Conservation (phyloP, 2,797 vertebrate species). For the Centroberyx gerrardi region DNA sequence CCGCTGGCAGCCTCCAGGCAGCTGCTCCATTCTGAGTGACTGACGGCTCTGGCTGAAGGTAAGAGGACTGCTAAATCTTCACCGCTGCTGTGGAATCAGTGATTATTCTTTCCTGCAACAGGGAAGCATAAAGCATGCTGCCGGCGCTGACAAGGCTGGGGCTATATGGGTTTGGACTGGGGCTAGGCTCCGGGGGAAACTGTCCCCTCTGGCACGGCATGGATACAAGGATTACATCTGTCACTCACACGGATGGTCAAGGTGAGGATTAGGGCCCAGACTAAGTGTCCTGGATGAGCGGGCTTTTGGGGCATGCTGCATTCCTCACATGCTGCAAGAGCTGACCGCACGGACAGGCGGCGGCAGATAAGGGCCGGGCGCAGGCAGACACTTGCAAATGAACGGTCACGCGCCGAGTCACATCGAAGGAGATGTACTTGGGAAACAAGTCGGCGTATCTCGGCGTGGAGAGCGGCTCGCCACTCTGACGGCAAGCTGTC, state of each 20-base stretch:
- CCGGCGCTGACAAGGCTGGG: conserved; percentile 38
- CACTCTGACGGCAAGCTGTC: neutral
- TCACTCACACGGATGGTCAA: conserved; percentile 55
- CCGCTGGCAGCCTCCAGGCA: conserved; percentile 48
- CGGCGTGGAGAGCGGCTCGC: neutral
- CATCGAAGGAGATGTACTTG: neutral
- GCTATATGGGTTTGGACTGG: conserved; percentile 11
- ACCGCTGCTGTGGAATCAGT: conserved; percentile 35
- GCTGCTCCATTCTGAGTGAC: conserved; percentile 62
- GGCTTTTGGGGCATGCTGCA: conserved; percentile 10
- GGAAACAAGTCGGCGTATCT: neutral
- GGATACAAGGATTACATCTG: conserved; percentile 36
- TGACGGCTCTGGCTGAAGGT: conserved; percentile 63
- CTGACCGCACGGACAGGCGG: conserved; percentile 14
- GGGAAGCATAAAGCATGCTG: conserved; percentile 48
- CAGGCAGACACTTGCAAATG: neutral
- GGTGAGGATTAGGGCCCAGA: conserved; percentile 61
- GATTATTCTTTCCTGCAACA: conserved; percentile 54
- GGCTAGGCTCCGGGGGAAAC: neutral
- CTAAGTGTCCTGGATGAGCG: conserved; percentile 48
- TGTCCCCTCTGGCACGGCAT: conserved; percentile 5
- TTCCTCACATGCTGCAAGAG: conserved; percentile 35
- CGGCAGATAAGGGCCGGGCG: neutral
- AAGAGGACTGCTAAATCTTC: conserved; percentile 60
- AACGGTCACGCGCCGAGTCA: conserved; percentile 1